These are phyloP conservation scores for Phyllopteryx taeniolatus DNA, from an alignment of 2,113 vertebrate genomes.

Conservation along the genomic window DNA sequence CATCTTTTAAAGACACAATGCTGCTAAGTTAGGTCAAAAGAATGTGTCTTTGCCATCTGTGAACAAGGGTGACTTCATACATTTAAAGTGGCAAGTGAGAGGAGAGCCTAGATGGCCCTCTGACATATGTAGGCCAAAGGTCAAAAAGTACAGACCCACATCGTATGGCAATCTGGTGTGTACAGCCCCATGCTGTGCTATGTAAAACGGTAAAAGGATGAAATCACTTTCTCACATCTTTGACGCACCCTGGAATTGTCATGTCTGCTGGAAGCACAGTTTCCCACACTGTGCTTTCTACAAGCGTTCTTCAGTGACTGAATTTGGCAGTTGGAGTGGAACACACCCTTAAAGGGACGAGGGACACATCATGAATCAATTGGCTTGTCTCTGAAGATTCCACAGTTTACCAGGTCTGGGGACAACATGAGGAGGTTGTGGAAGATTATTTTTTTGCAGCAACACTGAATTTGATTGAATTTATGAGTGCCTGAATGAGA, in stretches of 20 bases:
- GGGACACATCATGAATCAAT: slow-evolving; percentile 58
- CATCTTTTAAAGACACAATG: slow-evolving; percentile 16
- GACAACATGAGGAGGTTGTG: slow-evolving; percentile 37
- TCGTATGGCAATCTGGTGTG: not conserved
- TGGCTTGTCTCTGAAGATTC: slow-evolving; percentile 28
- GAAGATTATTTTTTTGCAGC: slow-evolving; percentile 41
- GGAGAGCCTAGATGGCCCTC: not conserved
- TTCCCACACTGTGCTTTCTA: slow-evolving; percentile 13
- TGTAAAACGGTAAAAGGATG: not conserved
- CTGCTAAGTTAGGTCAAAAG: slow-evolving; percentile 31
- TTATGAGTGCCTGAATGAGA: not conserved
- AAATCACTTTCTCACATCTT: not conserved
- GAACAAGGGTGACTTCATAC: slow-evolving; percentile 9
- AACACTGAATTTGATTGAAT: slow-evolving; percentile 5
- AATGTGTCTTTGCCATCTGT: slow-evolving; percentile 20
- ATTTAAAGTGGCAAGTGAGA: not conserved
- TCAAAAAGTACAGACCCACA: no score
- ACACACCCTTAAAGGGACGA: slow-evolving; percentile 41
- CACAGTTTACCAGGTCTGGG: slow-evolving; percentile 36
- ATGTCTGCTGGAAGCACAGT: not conserved
- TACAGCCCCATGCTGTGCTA: not conserved
- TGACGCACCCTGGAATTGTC: not conserved
- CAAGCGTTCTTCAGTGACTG: slow-evolving; percentile 10
- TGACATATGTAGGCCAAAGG: not conserved
- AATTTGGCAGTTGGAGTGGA: slow-evolving; percentile 40